Conservation (phyloP, 2,888 invertebrate species). For the Merodon equestris region DNA sequence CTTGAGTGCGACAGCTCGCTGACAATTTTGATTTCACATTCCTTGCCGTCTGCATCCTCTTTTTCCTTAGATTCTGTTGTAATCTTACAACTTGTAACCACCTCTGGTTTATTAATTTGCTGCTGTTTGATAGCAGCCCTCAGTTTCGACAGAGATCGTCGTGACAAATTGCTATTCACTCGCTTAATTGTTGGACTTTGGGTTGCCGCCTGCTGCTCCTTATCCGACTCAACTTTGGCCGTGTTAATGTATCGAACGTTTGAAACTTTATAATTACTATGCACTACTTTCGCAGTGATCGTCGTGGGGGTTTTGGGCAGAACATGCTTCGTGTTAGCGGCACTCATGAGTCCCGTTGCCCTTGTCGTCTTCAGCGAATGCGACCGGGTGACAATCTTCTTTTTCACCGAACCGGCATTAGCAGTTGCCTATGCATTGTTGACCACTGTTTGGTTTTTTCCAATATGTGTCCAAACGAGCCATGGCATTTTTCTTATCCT, state of each 20-base stretch:
- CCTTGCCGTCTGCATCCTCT: slow-evolving; percentile 1
- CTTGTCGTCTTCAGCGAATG: slow-evolving; percentile 72
- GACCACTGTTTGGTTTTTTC: slow-evolving; percentile 72
- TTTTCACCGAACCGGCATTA: slow-evolving; percentile 31
- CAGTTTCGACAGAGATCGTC: slow-evolving; percentile 75
- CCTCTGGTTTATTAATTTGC: slow-evolving; percentile 12
- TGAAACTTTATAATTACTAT: slow-evolving; percentile 71
- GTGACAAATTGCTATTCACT: slow-evolving; percentile 77
- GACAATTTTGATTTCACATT: slow-evolving; percentile 44
- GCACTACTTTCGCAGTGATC: slow-evolving; percentile 73
- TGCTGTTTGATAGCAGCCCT: slow-evolving; percentile 72
- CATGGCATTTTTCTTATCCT: slow-evolving; percentile 75
- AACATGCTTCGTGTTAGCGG: slow-evolving; percentile 50
- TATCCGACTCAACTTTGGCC: slow-evolving; percentile 41
- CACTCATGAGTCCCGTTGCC: slow-evolving; percentile 39
- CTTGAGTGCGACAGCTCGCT: slow-evolving; percentile 69
- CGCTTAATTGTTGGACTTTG: slow-evolving; percentile 71
- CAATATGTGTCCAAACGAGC: slow-evolving; percentile 77
- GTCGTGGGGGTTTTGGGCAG: slow-evolving; percentile 71
- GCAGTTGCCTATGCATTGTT: slow-evolving; percentile 48
- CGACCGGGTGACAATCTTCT: slow-evolving; percentile 71
- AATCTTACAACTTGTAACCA: slow-evolving; percentile 39
- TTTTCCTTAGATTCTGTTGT: slow-evolving; percentile 22
- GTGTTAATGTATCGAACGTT: slow-evolving; percentile 68
- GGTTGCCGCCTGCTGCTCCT: slow-evolving; percentile 34